Percentiles rank a stretch among this genome's conserved stretches.
These are phyloP conservation scores for Monochamus saltuarius DNA, from an alignment of 1,140 invertebrate genomes.

Conservation along the genomic window DNA sequence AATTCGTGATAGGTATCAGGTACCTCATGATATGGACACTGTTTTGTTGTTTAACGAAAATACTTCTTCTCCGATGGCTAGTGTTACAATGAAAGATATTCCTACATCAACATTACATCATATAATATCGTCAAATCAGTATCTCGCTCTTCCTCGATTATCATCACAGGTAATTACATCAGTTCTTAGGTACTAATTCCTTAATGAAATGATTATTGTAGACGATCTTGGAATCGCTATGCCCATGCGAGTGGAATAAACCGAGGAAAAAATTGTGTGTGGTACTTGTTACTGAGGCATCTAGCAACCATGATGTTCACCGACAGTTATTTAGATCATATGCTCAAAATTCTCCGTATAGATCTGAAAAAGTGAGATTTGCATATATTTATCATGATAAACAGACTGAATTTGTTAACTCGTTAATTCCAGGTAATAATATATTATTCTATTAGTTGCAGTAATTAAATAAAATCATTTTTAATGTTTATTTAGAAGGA, in stretches of 20 bases:
- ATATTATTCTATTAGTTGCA: constrained; percentile 11
- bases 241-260: constrained; percentile 81
- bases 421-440: constrained; percentile 62
- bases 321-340: constrained; percentile 66
- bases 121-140: constrained; percentile 86
- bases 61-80: constrained; percentile 75
- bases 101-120: constrained; percentile 84
- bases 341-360: constrained; percentile 64
- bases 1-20: constrained; percentile 69
- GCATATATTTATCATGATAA: constrained; percentile 84
- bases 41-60: constrained; percentile 92
- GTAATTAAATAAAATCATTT: constrained; percentile 1
- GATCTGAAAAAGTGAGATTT: constrained; percentile 74
- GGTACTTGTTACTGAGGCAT: constrained; percentile 78
- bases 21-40: constrained; percentile 77
- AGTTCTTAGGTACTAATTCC: neutral
- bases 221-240: constrained; percentile 78
- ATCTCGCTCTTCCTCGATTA: constrained; percentile 81
- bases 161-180: constrained; percentile 78
- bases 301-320: constrained; percentile 60
- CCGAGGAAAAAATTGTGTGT: constrained; percentile 85
- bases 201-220: constrained; percentile 45
- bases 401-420: constrained; percentile 78
- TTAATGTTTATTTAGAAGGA: constrained; percentile 50
- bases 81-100: constrained; percentile 86